Conservation (phyloP, 2,113 vertebrate genomes). For the Pandion haliaetus region DNA sequence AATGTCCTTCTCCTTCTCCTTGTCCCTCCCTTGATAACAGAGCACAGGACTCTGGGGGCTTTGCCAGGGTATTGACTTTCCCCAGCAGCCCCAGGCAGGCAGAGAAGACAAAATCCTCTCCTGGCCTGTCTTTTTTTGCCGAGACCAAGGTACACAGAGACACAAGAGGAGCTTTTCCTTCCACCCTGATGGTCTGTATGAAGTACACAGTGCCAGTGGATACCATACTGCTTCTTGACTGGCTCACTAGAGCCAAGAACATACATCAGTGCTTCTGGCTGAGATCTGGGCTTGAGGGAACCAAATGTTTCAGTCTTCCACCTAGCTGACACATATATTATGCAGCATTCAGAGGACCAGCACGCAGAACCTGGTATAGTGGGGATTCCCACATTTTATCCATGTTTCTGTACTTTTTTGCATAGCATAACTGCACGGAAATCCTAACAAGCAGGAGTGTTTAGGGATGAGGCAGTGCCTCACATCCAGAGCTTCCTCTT, state of each 20-base stretch:
- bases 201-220: neutral
- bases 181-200: neutral
- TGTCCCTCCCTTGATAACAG: neutral
- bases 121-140: neutral
- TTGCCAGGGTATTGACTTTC: neutral
- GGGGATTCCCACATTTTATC: neutral
- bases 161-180: neutral
- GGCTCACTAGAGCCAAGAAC: neutral
- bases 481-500: neutral
- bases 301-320: neutral
- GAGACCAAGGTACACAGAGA: neutral
- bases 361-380: neutral
- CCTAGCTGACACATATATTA: neutral
- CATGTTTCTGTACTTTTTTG: neutral
- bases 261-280: neutral
- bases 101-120: neutral
- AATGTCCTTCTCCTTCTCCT: neutral
- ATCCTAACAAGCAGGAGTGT: neutral
- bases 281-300: neutral
- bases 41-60: neutral
- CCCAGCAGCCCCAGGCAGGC: neutral
- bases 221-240: neutral
- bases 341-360: neutral
- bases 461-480: neutral
- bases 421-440: neutral